Percentiles rank a stretch among this genome's conserved stretches.
These are phyloP conservation scores for Megastigmus dorsalis DNA, from an alignment of 2,888 invertebrate species.

Conservation along the genomic window DNA sequence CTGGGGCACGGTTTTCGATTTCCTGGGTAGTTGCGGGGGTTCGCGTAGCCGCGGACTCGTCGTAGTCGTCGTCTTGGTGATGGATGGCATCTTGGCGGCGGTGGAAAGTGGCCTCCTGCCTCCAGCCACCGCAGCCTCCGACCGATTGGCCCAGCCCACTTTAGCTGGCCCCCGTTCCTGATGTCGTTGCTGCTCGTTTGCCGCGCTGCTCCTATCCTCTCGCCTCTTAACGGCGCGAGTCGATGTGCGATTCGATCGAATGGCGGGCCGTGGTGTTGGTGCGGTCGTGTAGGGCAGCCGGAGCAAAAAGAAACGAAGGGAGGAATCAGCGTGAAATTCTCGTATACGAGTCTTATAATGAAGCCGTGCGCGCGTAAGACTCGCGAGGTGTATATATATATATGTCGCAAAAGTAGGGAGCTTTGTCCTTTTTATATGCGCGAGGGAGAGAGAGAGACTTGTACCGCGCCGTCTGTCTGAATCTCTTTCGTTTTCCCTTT, in stretches of 20 bases:
- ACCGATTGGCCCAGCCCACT: not conserved
- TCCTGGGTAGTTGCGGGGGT: slow-evolving; percentile 12
- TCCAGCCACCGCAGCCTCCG: not conserved
- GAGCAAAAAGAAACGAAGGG: not conserved
- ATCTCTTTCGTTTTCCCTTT: not conserved
- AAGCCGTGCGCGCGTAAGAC: too few relatives aligned
- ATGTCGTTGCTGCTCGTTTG: not conserved
- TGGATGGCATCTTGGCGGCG: slow-evolving; percentile 41
- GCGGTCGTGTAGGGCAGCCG: too few relatives aligned
- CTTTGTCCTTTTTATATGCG: not conserved
- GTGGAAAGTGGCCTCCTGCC: not conserved
- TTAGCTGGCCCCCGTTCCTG: too few relatives aligned
- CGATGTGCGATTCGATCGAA: slow-evolving; percentile 9
- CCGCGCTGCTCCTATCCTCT: not conserved
- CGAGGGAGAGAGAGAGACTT: not conserved
- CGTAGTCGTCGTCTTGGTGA: slow-evolving; percentile 22
- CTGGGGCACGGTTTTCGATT: slow-evolving; percentile 44
- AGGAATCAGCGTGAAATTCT: not conserved
- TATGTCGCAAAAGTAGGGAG: not conserved
- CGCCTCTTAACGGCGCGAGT: slow-evolving; percentile 6
- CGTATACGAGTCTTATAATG: too few relatives aligned
- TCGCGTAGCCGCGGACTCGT: not conserved
- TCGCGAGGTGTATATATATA: not conserved
- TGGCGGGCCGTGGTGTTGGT: too few relatives aligned
- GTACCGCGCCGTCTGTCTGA: not conserved